Base-by-base conservation (phyloP, 2,797 vertebrate species). In the Acanthurus tractus region DNA sequence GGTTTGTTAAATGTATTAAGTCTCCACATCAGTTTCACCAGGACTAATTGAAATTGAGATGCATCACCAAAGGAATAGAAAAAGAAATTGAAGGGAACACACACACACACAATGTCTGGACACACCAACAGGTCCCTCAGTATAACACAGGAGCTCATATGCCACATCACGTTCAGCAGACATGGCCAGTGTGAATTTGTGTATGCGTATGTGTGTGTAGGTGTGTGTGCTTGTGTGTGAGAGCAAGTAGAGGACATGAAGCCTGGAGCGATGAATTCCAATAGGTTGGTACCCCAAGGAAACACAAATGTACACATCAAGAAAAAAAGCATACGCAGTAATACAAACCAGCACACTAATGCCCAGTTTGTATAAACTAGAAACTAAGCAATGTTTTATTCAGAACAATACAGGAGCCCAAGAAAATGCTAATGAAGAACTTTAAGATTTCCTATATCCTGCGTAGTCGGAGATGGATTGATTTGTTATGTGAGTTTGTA, bases 201-300 rank as follows among this genome's bases (percentile, higher is more conserved):
- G 59, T 66, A 61, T 50, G 50, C 61, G 52, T 78, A 56, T 63
- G 70, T 52, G 52, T 64, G 23, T 76, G 52, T 78, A 56, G 61
- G 70, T 52, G 52, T 64, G 23, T 76, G 83, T 81, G 53, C 65
- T 56, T 90, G 61, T 34, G 34, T 67, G 77, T 1, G 62, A 85
- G 81, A 89, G 85, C 85, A 89, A 89, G 80, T 89, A 87, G 78
- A 93, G 90, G 86, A 90, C 88, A 88, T 79, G 56, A 71, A 76
- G 84, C 87, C 81, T 77, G 67, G 73, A 88, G 87, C 83, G 81
- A 84, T 90, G 88, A 88, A 88, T 90, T 90, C 86, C 84, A 86
- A 86, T 82, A 74, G 82, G 83, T 67, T 74, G 52, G 64, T 66
- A 82, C 81, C 78, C 81, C 1, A 84, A 86, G 78, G 86, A 83